Evolutionary conservation across 1,140 invertebrate species (phyloP), one percentile per base, ranked within the genome.

Genomic region (Coptotermes formosanus): DNA sequence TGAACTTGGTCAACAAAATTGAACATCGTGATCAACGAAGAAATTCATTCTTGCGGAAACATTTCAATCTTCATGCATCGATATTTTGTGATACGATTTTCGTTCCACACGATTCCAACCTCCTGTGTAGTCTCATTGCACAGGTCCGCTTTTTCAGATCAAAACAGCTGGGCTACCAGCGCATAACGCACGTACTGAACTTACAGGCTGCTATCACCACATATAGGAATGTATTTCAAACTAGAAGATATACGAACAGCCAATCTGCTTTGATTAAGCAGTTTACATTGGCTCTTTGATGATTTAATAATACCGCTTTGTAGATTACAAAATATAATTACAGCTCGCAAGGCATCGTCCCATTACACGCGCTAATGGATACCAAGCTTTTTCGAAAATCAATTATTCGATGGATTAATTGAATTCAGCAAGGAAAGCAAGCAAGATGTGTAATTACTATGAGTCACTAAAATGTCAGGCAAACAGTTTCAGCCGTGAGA

Each of bases 241-340:
- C 19, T 55, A 55, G 21, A 55, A 55, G 14, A 55, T 19, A 4
- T 48, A 21, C 12, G 19, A 55, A 55, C 14, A 55, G 4, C 52
- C 19, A 55, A 55, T 55, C 52, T 55, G 19, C 19, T 12, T 55
- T 21, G 52, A 55, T 19, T 21, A 55, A 4, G 14, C 2, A 21
- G 52, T 55, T 55, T 55, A 55, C 19, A 16, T n/a, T 30, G 64
- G 64, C 25, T 75, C 7, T 75, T 75, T 75, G 64, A 30, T 30
- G 64, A 75, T 75, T 30, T 75, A 75, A 75, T 30, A 8, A 75
- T 30, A 12, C 64, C 64, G 8, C 64, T n/a, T 30, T 30, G n/a
- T n/a, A 75, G n/a, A 75, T 75, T 75, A n/a, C n/a, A 75, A 75
- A 75, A 75, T 55, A 75, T 75, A 75, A 75, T 75, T 75, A 30